A percentile compares a stretch with the other conserved stretches of the same genome.
Evolutionary conservation across 2,888 invertebrate genomes (phyloP).

Genomic region (Leucania comma): DNA sequence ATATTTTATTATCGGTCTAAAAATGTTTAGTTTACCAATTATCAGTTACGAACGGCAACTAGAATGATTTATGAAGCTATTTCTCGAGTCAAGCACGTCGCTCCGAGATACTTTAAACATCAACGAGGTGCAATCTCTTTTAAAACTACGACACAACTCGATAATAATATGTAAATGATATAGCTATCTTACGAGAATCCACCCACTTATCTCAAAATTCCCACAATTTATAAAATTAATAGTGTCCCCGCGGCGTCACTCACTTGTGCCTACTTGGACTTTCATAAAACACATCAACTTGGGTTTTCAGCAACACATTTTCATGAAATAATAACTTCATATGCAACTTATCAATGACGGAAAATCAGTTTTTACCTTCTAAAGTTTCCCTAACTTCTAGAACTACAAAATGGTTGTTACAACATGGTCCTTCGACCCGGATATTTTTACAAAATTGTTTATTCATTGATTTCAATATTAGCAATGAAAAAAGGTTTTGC

Average conservation of each 20-base stretch:
- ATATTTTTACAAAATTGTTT: not conserved
- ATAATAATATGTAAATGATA: slow-evolving; percentile 57
- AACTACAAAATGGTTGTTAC: not conserved
- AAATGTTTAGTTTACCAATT: slow-evolving; percentile 42
- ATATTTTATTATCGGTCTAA: slow-evolving; percentile 21
- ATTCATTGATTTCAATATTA: too few relatives aligned
- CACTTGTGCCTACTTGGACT: slow-evolving; percentile 11
- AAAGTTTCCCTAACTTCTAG: not conserved
- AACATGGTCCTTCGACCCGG: not conserved
- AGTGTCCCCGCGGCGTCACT: slow-evolving; percentile 13
- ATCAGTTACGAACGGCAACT: slow-evolving; percentile 27
- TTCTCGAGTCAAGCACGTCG: slow-evolving; percentile 22
- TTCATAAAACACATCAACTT: slow-evolving; percentile 17
- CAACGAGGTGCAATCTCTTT: slow-evolving; percentile 20
- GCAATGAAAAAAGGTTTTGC: not conserved
- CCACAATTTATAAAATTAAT: slow-evolving; percentile 39
- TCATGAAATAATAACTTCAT: not conserved
- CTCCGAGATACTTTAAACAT: not conserved
- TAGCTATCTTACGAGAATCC: slow-evolving; percentile 42
- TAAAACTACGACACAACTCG: slow-evolving; percentile 24
- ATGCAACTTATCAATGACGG: not conserved
- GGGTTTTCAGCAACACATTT: slow-evolving; percentile 4
- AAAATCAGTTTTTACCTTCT: not conserved
- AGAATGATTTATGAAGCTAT: slow-evolving; percentile 14
- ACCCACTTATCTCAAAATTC: slow-evolving; percentile 34